A percentile compares a stretch with the other conserved stretches of the same genome.
phyloP scores from a whole-genome alignment of 2,113 vertebrate species.

The Poeciliopsis turrubarensis region DNA sequence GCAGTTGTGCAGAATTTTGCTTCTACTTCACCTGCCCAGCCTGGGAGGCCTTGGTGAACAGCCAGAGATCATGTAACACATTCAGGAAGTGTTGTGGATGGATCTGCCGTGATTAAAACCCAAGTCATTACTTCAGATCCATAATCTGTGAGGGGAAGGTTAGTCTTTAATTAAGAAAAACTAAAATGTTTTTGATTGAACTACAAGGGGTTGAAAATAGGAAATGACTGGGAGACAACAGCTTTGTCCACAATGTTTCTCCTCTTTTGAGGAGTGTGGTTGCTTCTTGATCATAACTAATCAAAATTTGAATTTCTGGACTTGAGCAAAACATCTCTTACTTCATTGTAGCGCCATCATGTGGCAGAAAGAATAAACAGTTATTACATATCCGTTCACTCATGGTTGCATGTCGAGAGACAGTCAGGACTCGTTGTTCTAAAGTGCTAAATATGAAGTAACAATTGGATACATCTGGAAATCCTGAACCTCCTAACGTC shows the following conservation, averaged over 20 bases:
- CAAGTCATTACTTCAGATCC: not conserved
- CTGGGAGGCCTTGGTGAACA: not conserved
- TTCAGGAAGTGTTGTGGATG: no score
- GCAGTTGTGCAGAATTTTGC: conserved; percentile 30
- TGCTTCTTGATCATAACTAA: not conserved
- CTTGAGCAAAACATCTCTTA: not conserved
- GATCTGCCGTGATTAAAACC: not conserved
- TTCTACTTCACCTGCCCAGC: conserved; percentile 17
- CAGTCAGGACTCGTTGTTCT: no score
- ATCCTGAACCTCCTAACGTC: not conserved
- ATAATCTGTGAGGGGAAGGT: not conserved
- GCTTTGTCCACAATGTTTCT: not conserved
- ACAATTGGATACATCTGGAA: not conserved
- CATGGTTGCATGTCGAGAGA: no score
- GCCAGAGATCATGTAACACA: not conserved
- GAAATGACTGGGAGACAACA: not conserved
- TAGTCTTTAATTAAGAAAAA: conserved; percentile 72
- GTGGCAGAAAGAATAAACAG: conserved; percentile 29
- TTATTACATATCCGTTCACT: no score
- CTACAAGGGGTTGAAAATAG: not conserved
- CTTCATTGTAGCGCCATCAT: conserved; percentile 34
- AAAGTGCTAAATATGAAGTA: no score
- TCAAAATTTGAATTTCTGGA: not conserved
- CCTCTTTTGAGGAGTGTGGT: not conserved
- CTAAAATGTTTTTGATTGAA: conserved; percentile 57